Evolutionary conservation across 2,888 invertebrate genomes (phyloP), one percentile per base, ranked within the genome.

Genomic region (Thymelicus lineola): DNA sequence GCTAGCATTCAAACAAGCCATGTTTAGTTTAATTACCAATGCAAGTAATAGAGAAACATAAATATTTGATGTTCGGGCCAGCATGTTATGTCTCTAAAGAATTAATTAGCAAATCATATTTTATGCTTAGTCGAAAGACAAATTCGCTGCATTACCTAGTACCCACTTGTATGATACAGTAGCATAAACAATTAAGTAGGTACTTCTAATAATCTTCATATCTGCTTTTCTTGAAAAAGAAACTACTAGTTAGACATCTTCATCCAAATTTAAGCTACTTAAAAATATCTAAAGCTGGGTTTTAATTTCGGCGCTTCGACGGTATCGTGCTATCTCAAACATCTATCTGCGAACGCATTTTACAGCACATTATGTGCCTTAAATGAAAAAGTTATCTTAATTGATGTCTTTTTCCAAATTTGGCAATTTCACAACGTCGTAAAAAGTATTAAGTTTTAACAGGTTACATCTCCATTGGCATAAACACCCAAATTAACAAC

Each of bases 11-110:
- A 70, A 53, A 70, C 58, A 64, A 48, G 36, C 20, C 58, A 42
- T 64, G 64, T 70, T 70, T 59, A 50, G 59, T 59, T 63, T 70
- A 70, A 64, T 58, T 70, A 70, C 63, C 42, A 64, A 45, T 58
- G 59, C 50, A 50, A 57, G 50, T 70, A 58, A 64, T 42, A 45
- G 35, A 42, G 42, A 42, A 58, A 58, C 42, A 57, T 63, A 69
- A 62, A 48, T 50, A 69, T 66, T 66, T 48, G 58, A 65, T 65
- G 55, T 42, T 64, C 14, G 42, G 15, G 10, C 20, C 10, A 0
- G 55, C 20, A 42, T n/a, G 14, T 12, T 38, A 36, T 15, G 36
- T 7, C 15, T 38, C 7, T 15, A 61, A 61, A 17, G 46, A 7
- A 28, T n/a, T 45, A 20, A 46, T 46, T 46, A 7, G 45, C n/a